Base-by-base conservation (phyloP, 2,113 vertebrate genomes). In the Bolborhynchus lineola region DNA sequence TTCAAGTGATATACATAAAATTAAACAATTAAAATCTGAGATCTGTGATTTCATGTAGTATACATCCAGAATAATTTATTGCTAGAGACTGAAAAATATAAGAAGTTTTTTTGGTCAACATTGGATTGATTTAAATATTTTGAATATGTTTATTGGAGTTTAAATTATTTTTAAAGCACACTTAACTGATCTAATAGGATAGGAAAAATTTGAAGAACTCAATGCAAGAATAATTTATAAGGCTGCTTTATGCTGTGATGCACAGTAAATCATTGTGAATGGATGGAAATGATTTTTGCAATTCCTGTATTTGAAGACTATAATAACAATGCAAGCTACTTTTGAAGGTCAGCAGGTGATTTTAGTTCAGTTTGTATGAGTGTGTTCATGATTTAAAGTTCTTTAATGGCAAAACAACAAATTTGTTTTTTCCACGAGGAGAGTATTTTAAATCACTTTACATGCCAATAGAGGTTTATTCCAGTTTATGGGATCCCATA, bases 331-430 rank as follows among this genome's bases (percentile, higher is more conserved):
- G 60, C 50, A 79, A 93, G 92, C 76, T 64, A 31, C 69, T 89
- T 93, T 49, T 88, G 96, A 95, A 96, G 78, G 92, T 78, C 89
- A 89, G 84, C 29, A 77, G 63, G 64, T 94, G 92, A 75, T 65
- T 87, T 92, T 31, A 85, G 71, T 70, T 94, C 76, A 19, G 62
- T 70, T 92, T 88, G 42, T 70, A 57, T 90, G 72, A 14, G 60
- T 14, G 42, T 3, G 5, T 33, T 55, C 55, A 42, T 82, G 94
- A 96, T 87, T 91, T 95, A 90, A 79, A 90, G 57, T 77, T 88
- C 69, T 75, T 90, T 86, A 81, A 94, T 92, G 92, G 79, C n/a
- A 92, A 90, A 85, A 90, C 14, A 33, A 8, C 16, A 85, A 41
- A 52, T 82, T 57, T 80, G 14, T 35, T 41, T 90, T 87, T 84